phyloP scores from a whole-genome alignment of 1,140 invertebrate species.

The Trichonephila inaurata region DNA sequence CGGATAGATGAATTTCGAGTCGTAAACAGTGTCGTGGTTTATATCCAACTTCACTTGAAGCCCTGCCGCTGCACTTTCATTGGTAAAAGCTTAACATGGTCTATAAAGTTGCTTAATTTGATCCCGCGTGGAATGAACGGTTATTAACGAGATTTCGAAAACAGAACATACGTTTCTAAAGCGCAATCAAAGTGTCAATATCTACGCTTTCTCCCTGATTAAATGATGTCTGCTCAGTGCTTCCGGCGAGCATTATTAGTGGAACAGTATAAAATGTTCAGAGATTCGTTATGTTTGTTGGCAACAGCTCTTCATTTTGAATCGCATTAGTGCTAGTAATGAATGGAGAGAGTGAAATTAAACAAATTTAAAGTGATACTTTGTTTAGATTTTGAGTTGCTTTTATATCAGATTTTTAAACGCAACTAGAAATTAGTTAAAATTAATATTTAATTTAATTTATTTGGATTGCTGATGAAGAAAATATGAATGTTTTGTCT shows the following conservation, averaged over 20 bases:
- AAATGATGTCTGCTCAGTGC: slow-evolving; percentile 40
- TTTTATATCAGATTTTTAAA: no score
- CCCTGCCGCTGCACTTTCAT: not conserved
- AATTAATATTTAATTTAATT: no score
- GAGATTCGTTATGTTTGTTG: not conserved
- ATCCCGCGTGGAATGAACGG: not conserved
- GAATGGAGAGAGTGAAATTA: not conserved
- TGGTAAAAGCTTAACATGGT: slow-evolving; percentile 24
- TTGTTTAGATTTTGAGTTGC: no score
- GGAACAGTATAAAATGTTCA: not conserved
- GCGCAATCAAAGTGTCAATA: slow-evolving; percentile 53
- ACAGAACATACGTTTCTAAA: not conserved
- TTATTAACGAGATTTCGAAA: slow-evolving; percentile 26
- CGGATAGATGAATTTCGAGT: not conserved
- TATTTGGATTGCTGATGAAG: no score
- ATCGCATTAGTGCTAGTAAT: not conserved
- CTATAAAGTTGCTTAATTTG: slow-evolving; percentile 64
- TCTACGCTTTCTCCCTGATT: slow-evolving; percentile 24
- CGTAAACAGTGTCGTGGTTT: not conserved
- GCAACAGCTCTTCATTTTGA: not conserved
- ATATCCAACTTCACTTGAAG: not conserved
- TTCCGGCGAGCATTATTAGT: not conserved
- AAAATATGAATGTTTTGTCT: no score
- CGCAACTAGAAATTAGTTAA: no score
- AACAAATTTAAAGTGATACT: not conserved